These are phyloP conservation scores for Drosophila chauvacae DNA, from an alignment of 1,140 invertebrate genomes.

Conservation along the genomic window DNA sequence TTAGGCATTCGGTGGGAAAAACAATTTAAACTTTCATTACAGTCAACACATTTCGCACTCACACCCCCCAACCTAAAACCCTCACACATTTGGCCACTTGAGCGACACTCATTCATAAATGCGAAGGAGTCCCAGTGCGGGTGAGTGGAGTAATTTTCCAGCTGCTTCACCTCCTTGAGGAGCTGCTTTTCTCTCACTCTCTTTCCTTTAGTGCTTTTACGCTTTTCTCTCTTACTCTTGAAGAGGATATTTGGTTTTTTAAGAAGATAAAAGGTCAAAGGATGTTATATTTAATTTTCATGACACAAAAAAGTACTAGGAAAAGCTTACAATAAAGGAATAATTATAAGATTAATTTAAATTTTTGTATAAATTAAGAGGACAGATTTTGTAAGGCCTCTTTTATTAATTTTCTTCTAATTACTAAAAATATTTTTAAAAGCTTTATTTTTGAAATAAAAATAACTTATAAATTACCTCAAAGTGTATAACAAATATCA, in stretches of 20 bases:
- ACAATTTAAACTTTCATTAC: conserved; percentile 80
- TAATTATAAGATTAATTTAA: background rate
- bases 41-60: conserved; percentile 42
- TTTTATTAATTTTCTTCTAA: too few species aligned
- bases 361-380: background rate
- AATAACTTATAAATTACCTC: rapidly evolving
- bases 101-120: conserved; percentile 70
- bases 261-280: background rate
- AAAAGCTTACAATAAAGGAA: background rate
- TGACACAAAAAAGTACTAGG: background rate
- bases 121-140: conserved; percentile 16
- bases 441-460: too few species aligned
- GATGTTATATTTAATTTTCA: background rate
- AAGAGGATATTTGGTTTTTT: background rate
- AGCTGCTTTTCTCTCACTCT: conserved; percentile 3
- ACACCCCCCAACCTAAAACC: background rate
- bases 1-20: conserved; percentile 50
- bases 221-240: background rate
- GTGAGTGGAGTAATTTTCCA: conserved; percentile 70
- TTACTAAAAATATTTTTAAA: background rate
- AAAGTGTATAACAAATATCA: conserved; percentile 2
- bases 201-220: background rate
- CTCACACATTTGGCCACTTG: conserved; percentile 62
- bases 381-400: background rate
- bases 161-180: conserved; percentile 56